Evolutionary conservation across 2,888 invertebrate genomes (phyloP).

Genomic region (Strigamia crassipes): DNA sequence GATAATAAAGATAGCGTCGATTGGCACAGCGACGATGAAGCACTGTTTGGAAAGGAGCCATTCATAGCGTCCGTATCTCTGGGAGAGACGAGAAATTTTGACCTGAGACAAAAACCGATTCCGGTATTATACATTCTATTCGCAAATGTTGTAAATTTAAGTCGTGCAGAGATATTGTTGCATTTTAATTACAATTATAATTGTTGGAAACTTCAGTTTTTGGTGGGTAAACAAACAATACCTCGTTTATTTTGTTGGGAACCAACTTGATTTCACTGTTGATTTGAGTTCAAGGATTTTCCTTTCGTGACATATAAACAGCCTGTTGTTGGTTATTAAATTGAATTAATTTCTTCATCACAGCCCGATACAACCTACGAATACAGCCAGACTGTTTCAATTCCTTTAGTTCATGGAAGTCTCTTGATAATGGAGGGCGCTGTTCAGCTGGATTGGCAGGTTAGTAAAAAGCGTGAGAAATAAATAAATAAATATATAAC

Average conservation of each 20-base stretch:
- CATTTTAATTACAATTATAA: no score
- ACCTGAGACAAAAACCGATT: slow-evolving; percentile 58
- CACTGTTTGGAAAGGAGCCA: slow-evolving; percentile 58
- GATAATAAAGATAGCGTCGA: slow-evolving; percentile 61
- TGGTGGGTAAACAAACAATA: no score
- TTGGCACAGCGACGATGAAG: slow-evolving; percentile 62
- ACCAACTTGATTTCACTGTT: no score
- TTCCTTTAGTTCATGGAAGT: slow-evolving; percentile 60
- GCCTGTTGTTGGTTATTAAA: no score
- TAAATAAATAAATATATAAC: no score
- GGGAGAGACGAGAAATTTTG: slow-evolving; percentile 59
- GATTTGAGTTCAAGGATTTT: no score
- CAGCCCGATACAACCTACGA: slow-evolving; percentile 48
- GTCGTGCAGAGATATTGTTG: no score
- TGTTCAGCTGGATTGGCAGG: slow-evolving; percentile 62
- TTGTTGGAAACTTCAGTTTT: no score
- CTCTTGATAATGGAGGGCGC: slow-evolving; percentile 62
- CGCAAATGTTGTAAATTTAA: neutral
- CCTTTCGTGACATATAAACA: no score
- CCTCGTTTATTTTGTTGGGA: neutral
- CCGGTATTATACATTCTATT: slow-evolving; percentile 51
- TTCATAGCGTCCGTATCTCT: slow-evolving; percentile 58
- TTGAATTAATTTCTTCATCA: neutral
- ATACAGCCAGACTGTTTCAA: slow-evolving; percentile 52
- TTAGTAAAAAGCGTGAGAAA: slow-evolving; percentile 50